phyloP scores from a whole-genome alignment of 92 coral and sea anemone genomes.

The Umimayanthus kanabou region DNA sequence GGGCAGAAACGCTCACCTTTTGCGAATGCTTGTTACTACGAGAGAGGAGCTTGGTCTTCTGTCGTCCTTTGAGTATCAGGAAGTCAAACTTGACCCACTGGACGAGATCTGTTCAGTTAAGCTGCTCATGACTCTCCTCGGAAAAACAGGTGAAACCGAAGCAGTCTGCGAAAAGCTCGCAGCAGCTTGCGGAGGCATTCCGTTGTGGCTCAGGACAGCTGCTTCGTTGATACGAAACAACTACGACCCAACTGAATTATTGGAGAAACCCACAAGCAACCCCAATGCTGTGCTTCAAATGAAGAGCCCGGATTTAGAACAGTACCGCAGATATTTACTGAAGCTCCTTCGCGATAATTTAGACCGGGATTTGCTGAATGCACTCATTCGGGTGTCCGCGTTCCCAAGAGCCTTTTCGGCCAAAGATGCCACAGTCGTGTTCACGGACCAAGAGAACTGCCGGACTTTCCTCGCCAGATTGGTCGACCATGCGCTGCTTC shows the following conservation, averaged over 20 bases:
- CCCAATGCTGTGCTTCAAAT: slow-evolving; percentile 47
- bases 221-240: slow-evolving; percentile 41
- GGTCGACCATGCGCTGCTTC: slow-evolving; percentile 55
- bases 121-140: background rate
- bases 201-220: slow-evolving; percentile 51
- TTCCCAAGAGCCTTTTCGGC: slow-evolving; percentile 65
- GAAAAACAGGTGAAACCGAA: background rate
- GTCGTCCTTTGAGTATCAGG: background rate
- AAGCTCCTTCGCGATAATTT: slow-evolving; percentile 55
- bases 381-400: slow-evolving; percentile 53
- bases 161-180: slow-evolving; percentile 43
- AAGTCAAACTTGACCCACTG: background rate
- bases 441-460: slow-evolving; percentile 34
- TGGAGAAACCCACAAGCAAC: slow-evolving; percentile 40
- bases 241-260: slow-evolving; percentile 2
- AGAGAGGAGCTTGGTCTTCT: slow-evolving; percentile 21
- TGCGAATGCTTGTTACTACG: slow-evolving; percentile 43
- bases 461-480: slow-evolving; percentile 23
- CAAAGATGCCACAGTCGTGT: slow-evolving; percentile 10
- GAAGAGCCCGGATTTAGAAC: slow-evolving; percentile 25
- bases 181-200: slow-evolving; percentile 60
- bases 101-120: background rate
- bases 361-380: slow-evolving; percentile 42
- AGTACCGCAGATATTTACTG: slow-evolving; percentile 22
- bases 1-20: slow-evolving; percentile 43